Evolutionary conservation across 92 coral and sea anemone genomes (phyloP), one percentile per base, ranked within the genome.

Genomic region (Zoanthus gigantus): DNA sequence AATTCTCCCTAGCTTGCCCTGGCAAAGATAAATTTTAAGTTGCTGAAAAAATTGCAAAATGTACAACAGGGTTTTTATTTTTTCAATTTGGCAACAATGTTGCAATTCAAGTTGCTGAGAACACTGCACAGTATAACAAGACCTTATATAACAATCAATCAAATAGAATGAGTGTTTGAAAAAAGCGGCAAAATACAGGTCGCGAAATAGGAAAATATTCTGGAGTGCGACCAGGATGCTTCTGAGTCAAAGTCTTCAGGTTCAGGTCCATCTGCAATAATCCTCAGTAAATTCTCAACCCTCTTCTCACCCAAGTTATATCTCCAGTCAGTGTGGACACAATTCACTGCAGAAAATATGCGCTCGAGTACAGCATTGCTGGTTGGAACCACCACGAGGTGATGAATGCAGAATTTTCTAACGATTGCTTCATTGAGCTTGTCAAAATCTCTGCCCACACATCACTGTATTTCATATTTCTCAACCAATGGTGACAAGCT

Each of bases 401-500:
- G 11, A 58, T 58, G 65, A 23, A 23, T 58, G 65, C 65, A 58
- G 65, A 58, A 58, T 58, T 58, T 58, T 58, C 11, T n/a, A 58
- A 58, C 65, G 65, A 58, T 6, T 58, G 65, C 65, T 58, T 58
- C 65, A 6, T 58, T 58, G 65, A 58, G 65, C 65, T 58, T 58
- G 65, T 58, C 65, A 58, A 58, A 58, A 58, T 58, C 65, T 58
- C 8, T 6, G 65, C 65, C 65, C 65, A 58, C 65, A 58, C 65
- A 58, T 58, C 65, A 58, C 65, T 58, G 65, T 58, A 58, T 9
- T 58, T 58, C 65, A 58, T 58, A 9, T 8, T 58, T 58, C 65
- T 58, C 11, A 58, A 58, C 65, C 65, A 18, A 58, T 58, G 65
- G 57, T 88, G 8, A 83, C 91, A 18, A 71, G 8, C 54, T 82